Base-by-base conservation (phyloP, 1,140 invertebrate genomes). In the Ceratina calcarata region DNA sequence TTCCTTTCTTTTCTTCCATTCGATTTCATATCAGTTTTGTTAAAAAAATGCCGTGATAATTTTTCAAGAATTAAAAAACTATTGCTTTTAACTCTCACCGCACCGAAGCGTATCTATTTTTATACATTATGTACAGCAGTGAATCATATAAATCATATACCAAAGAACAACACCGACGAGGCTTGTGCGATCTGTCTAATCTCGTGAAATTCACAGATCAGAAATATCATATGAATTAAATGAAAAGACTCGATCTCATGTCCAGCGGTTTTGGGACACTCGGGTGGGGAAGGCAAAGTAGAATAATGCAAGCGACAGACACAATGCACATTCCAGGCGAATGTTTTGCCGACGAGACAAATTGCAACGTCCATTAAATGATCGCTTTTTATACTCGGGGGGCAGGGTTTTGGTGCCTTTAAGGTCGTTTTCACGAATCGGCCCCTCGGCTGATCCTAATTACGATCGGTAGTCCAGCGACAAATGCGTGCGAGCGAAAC, bases 291-390 rank as follows among this genome's bases (percentile, higher is more conserved):
- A 70, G 61, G 18, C 37, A 32, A 57, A 85, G 60, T 24, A 70
- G 57, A 27, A 86, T 82, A 85, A 86, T 75, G 75, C 79, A 71
- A 73, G 69, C 55, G 57, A 51, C 45, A 79, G 80, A 84, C 83
- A 91, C 90, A 91, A 91, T 91, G 90, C 87, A 82, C 88, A 91
- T 92, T 91, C 90, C 91, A 71, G 70, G 71, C 76, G 76, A 81
- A 83, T 91, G 89, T 92, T 91, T 91, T 92, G 90, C 87, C 89
- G 85, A 82, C 81, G 83, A 89, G 90, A 91, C 91, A 92, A 92
- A 92, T 92, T 92, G 91, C 91, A 80, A 90, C 77, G 89, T 88
- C 88, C 87, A 89, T 86, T 91, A 91, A 91, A 90, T 87, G 90
- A 82, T 90, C 86, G 83, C 64, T 90, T 91, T 91, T 91, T 89